Evolutionary conservation across 1,140 invertebrate species (phyloP).

Genomic region (Parasteatoda tepidariorum): DNA sequence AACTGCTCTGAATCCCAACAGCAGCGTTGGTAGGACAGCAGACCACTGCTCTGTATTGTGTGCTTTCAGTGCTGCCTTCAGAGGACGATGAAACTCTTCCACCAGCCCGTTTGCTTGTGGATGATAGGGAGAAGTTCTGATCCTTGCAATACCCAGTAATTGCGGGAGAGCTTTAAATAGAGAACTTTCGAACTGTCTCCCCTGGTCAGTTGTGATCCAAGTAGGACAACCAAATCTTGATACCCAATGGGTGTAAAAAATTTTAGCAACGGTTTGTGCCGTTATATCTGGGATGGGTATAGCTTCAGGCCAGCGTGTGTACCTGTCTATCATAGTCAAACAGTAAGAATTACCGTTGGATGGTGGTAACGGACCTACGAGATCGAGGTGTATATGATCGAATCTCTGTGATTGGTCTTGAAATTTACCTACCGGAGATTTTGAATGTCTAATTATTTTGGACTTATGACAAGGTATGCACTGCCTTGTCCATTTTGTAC

Average conservation of each 20-base stretch:
- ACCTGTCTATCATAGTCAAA: conserved; percentile 68
- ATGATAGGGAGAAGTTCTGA: conserved; percentile 60
- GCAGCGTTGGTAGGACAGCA: conserved; percentile 66
- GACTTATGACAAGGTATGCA: neutral
- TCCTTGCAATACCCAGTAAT: conserved; percentile 43
- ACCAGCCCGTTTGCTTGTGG: conserved; percentile 67
- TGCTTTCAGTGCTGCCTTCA: neutral
- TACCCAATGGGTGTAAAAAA: conserved; percentile 67
- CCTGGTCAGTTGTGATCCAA: conserved; percentile 68
- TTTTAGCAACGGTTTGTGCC: conserved; percentile 66
- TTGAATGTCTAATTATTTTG: neutral
- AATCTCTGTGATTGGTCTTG: neutral
- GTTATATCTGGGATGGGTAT: no score
- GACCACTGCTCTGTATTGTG: conserved; percentile 64
- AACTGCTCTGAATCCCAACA: conserved; percentile 64
- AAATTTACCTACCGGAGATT: neutral
- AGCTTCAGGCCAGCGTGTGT: conserved; percentile 70
- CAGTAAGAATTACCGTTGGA: neutral
- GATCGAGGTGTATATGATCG: neutral
- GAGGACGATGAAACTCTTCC: conserved; percentile 66
- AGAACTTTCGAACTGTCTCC: conserved; percentile 68
- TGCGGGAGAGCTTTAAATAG: conserved; percentile 48
- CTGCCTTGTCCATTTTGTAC: neutral
- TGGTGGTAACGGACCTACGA: neutral
- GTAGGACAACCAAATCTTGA: conserved; percentile 65